These are phyloP conservation scores for Cossypha dichroa DNA, from an alignment of 2,797 vertebrate genomes.

Conservation along the genomic window DNA sequence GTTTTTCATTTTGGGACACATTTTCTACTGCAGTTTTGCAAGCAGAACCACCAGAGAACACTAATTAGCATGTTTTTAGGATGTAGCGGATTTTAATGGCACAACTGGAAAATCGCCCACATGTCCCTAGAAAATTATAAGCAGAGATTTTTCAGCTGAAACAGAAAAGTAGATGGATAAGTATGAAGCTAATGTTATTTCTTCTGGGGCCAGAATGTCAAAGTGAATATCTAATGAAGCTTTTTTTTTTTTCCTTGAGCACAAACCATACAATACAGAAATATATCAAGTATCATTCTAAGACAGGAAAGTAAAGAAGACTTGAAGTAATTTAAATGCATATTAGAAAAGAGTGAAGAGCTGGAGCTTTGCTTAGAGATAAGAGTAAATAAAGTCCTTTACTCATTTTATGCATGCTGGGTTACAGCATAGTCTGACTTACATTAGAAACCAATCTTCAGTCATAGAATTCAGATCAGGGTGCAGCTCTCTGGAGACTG, in stretches of 20 bases:
- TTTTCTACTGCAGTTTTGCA: conserved; percentile 16
- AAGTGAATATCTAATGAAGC: conserved; percentile 72
- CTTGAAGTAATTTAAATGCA: conserved; percentile 59
- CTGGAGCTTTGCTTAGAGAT: conserved; percentile 36
- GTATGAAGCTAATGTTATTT: conserved; percentile 73
- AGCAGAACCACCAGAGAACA: conserved; percentile 35
- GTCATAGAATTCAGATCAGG: conserved; percentile 7
- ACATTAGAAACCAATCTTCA: conserved; percentile 18
- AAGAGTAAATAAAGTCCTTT: conserved; percentile 52
- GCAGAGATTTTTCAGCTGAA: conserved; percentile 64
- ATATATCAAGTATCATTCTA: conserved; percentile 67
- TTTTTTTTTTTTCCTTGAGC: not conserved
- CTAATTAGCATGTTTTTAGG: conserved; percentile 76
- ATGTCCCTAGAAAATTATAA: conserved; percentile 71
- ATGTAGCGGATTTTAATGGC: conserved; percentile 71
- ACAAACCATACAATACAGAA: conserved; percentile 46
- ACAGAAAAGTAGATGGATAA: conserved; percentile 78
- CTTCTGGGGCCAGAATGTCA: conserved; percentile 73
- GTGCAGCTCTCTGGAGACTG: not conserved
- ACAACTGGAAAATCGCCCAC: conserved; percentile 68
- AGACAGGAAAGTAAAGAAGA: conserved; percentile 1
- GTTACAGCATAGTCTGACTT: conserved; percentile 2
- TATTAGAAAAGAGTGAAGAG: conserved; percentile 53
- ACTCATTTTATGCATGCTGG: conserved; percentile 25
- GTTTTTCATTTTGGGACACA: not conserved